Evolutionary conservation across 2,797 vertebrate genomes (phyloP).

Genomic region (Monodelphis domestica): DNA sequence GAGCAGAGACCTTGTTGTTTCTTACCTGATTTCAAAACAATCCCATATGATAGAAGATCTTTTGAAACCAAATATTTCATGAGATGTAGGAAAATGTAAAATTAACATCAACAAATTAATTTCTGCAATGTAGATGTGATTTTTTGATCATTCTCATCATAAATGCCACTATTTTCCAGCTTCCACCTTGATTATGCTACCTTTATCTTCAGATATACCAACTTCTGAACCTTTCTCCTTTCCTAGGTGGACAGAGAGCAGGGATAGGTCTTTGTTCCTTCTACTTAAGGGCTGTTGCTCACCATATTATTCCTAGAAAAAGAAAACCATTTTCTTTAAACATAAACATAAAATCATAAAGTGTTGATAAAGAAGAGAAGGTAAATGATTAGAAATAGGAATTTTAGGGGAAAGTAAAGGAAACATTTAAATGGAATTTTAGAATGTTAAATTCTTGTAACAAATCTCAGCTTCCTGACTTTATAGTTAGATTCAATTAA

Average conservation of each 20-base stretch:
- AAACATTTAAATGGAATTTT: constrained; percentile 21
- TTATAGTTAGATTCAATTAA: constrained; percentile 49
- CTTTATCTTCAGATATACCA: neutral
- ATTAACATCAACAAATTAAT: neutral
- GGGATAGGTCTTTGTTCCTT: neutral
- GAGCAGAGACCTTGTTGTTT: neutral
- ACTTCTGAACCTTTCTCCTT: neutral
- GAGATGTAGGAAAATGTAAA: neutral
- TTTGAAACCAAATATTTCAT: constrained; percentile 1
- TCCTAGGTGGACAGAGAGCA: neutral
- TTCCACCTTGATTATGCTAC: neutral
- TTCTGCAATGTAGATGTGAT: neutral
- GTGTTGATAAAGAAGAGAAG: neutral
- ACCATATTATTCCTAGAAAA: neutral
- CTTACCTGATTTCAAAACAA: neutral
- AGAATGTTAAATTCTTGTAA: constrained; percentile 41
- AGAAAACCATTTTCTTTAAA: neutral
- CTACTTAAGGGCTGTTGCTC: neutral
- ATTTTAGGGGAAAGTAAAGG: constrained; percentile 1
- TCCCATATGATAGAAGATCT: neutral
- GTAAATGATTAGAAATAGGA: constrained; percentile 24
- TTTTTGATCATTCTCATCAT: neutral
- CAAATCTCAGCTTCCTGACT: constrained; percentile 46
- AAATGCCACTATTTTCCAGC: neutral
- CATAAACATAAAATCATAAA: neutral